Evolutionary conservation across 2,888 invertebrate genomes (phyloP).

Genomic region (Sepioteuthis lessoniana): DNA sequence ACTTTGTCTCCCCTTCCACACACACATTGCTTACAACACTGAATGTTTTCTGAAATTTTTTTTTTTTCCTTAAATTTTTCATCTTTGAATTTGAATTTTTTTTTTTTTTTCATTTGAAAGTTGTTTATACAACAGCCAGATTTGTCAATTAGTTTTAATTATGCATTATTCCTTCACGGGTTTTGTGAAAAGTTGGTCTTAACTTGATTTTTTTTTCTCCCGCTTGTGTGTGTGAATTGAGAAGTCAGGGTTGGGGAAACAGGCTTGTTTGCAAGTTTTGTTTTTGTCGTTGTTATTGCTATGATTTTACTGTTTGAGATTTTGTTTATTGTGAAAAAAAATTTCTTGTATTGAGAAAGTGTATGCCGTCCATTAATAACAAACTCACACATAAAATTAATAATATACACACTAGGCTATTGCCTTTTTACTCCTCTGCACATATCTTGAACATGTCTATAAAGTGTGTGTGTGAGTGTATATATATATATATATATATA

Average conservation of each 20-base stretch:
- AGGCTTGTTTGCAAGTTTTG: not conserved
- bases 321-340: not conserved
- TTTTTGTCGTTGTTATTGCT: not conserved
- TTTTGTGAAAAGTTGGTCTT: not conserved
- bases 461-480: too few species aligned
- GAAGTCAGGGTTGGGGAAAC: not conserved
- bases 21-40: not conserved
- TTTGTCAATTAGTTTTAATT: constrained; percentile 33
- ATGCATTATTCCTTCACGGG: not conserved
- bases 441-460: too few species aligned
- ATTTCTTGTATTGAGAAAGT: not conserved
- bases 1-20: not conserved
- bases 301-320: not conserved
- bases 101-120: not conserved
- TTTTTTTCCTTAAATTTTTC: not conserved
- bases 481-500: too few species aligned
- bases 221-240: not conserved
- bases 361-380: not conserved
- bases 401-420: too few species aligned
- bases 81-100: too few species aligned
- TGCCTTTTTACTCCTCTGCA: too few species aligned
- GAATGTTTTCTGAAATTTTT: not conserved
- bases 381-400: too few species aligned
- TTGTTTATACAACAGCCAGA: not conserved
- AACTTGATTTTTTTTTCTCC: not conserved